Evolutionary conservation across 2,113 vertebrate species (phyloP).

Genomic region (Pipa parva): DNA sequence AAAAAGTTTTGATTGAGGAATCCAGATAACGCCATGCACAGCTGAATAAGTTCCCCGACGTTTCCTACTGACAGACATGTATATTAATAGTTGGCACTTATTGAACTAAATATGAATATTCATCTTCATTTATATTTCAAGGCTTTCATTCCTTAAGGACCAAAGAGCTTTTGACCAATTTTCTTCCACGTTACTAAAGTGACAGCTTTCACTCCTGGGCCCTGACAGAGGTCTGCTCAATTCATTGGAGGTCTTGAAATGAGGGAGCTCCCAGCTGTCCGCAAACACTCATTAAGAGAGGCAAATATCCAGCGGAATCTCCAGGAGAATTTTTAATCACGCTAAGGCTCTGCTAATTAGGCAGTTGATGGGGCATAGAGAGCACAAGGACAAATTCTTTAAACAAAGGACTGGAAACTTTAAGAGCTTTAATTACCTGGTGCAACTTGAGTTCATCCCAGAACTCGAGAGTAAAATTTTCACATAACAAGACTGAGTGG

Average conservation of each 20-base stretch:
- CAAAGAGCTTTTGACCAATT: conserved; percentile 84
- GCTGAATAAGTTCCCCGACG: conserved; percentile 70
- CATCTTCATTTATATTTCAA: conserved; percentile 99
- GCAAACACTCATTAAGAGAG: conserved; percentile 99
- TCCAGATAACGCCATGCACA: conserved; percentile 78
- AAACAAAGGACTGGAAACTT: conserved; percentile 99
- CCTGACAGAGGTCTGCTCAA: conserved; percentile 94
- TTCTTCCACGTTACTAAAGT: conserved; percentile 90
- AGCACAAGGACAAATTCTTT: conserved; percentile 99
- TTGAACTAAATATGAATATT: conserved; percentile 98
- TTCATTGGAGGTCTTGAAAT: conserved; percentile 84
- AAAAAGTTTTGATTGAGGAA: conserved; percentile 68
- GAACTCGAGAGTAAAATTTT: conserved; percentile 98
- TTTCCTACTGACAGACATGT: conserved; percentile 91
- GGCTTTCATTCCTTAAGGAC: conserved; percentile 87
- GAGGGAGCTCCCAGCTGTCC: conserved; percentile 98
- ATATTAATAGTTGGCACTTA: conserved; percentile 98
- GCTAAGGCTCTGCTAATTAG: conserved; percentile 98
- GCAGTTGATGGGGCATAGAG: conserved; percentile 99
- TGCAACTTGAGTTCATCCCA: conserved; percentile 98
- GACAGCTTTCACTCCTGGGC: conserved; percentile 97
- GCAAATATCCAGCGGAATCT: conserved; percentile 98
- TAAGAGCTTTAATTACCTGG: conserved; percentile 99
- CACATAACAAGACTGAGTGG: conserved; percentile 89
- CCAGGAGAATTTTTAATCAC: conserved; percentile 99